phyloP scores from a whole-genome alignment of 2,797 vertebrate genomes.

The Pelochelys cantorii region DNA sequence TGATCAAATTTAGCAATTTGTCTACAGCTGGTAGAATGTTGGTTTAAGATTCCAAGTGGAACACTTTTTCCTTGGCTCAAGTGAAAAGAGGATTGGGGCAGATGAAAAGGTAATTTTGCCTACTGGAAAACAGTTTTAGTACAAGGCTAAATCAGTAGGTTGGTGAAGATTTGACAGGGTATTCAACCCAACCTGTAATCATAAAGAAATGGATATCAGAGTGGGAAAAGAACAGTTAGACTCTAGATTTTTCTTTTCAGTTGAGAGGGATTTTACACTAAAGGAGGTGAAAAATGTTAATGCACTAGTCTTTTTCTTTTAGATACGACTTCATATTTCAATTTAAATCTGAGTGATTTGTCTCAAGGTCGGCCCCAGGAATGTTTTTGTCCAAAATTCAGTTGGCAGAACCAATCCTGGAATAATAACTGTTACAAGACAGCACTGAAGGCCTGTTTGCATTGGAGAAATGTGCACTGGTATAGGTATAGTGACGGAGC shows the following conservation, averaged over 20 bases:
- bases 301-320: background rate
- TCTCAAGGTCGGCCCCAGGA: background rate
- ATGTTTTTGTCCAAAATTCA: rapidly evolving
- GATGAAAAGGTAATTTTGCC: conserved; percentile 18
- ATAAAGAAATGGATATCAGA: background rate
- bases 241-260: background rate
- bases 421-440: background rate
- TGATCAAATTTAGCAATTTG: background rate
- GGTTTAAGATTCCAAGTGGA: background rate
- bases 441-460: too few species aligned
- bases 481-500: too few species aligned
- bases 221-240: background rate
- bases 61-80: background rate
- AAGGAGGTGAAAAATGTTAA: background rate
- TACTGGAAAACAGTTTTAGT: background rate
- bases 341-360: background rate
- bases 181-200: background rate
- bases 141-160: conserved; percentile 2
- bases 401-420: rapidly evolving
- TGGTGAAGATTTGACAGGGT: background rate
- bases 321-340: background rate
- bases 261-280: rapidly evolving
- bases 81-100: background rate
- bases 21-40: background rate
- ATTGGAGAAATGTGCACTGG: too few species aligned